Conservation (phyloP, 2,113 vertebrate genomes). For the Onychostruthus taczanowskii region DNA sequence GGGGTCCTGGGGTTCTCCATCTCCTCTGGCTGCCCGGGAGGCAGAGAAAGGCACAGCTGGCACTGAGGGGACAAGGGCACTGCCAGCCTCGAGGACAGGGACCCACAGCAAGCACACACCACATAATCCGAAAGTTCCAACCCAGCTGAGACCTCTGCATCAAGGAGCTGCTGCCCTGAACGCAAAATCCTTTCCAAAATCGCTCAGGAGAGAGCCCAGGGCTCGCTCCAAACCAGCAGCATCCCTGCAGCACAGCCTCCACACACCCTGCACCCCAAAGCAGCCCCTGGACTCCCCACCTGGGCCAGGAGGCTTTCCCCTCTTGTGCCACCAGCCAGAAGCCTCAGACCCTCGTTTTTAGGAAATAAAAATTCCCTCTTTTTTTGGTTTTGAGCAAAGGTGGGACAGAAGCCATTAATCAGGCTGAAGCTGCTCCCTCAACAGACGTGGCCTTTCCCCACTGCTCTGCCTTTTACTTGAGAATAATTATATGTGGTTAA, state of each 20-base stretch:
- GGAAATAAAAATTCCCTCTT: no score
- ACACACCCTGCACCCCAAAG: background rate
- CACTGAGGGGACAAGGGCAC: background rate
- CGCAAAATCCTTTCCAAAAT: background rate
- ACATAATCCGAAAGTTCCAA: background rate
- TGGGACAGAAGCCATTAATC: background rate
- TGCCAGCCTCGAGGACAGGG: rapidly evolving
- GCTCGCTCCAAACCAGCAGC: background rate
- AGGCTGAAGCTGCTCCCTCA: background rate
- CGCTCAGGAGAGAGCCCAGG: background rate
- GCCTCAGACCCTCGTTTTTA: background rate
- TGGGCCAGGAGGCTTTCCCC: rapidly evolving
- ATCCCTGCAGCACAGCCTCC: no score
- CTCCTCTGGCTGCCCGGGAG: background rate
- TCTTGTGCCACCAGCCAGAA: background rate
- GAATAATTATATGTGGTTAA: background rate
- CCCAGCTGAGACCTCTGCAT: background rate
- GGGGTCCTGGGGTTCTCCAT: background rate
- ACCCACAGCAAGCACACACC: background rate
- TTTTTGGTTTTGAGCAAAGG: background rate
- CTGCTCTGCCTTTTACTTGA: rapidly evolving
- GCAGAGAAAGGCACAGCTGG: background rate
- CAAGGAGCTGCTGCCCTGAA: background rate
- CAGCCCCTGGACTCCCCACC: background rate
- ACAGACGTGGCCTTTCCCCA: background rate